Evolutionary conservation across 2,888 invertebrate species (phyloP).

Genomic region (Pegoplata infirma): DNA sequence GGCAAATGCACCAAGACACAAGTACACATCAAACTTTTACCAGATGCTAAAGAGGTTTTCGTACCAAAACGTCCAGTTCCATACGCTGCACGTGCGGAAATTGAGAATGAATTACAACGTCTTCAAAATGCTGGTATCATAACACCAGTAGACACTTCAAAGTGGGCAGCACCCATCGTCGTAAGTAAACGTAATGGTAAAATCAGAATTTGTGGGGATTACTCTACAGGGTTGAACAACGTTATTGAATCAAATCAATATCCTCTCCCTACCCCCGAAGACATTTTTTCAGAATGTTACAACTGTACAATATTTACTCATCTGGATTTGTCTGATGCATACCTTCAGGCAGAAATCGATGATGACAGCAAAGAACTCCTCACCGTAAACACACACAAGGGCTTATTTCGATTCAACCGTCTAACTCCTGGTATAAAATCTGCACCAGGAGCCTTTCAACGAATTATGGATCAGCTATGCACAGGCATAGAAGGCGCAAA

Average conservation of each 20-base stretch:
- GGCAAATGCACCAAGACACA: conserved; percentile 5
- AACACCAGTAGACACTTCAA: conserved; percentile 55
- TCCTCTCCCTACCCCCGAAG: conserved; percentile 56
- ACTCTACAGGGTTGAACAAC: conserved; percentile 61
- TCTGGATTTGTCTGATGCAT: conserved; percentile 62
- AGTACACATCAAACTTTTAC: conserved; percentile 7
- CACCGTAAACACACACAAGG: conserved; percentile 58
- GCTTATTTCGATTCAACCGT: conserved; percentile 49
- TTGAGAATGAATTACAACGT: conserved; percentile 54
- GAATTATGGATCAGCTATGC: conserved; percentile 56
- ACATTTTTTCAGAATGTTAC: conserved; percentile 60
- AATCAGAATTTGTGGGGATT: conserved; percentile 63
- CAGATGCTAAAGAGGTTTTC: conserved; percentile 8
- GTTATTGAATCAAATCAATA: conserved; percentile 60
- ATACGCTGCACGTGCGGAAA: conserved; percentile 50
- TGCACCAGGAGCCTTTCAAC: conserved; percentile 61
- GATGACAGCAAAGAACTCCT: conserved; percentile 54
- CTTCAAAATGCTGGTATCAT: conserved; percentile 55
- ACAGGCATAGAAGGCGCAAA: conserved; percentile 37
- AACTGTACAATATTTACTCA: conserved; percentile 47
- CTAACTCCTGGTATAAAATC: conserved; percentile 62
- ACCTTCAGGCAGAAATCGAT: conserved; percentile 61
- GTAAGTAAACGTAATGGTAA: conserved; percentile 44
- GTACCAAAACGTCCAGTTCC: conserved; percentile 59
- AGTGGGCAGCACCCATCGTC: conserved; percentile 64